These are phyloP conservation scores for Neogale vison DNA, from an alignment of 2,113 vertebrate genomes.

Conservation along the genomic window DNA sequence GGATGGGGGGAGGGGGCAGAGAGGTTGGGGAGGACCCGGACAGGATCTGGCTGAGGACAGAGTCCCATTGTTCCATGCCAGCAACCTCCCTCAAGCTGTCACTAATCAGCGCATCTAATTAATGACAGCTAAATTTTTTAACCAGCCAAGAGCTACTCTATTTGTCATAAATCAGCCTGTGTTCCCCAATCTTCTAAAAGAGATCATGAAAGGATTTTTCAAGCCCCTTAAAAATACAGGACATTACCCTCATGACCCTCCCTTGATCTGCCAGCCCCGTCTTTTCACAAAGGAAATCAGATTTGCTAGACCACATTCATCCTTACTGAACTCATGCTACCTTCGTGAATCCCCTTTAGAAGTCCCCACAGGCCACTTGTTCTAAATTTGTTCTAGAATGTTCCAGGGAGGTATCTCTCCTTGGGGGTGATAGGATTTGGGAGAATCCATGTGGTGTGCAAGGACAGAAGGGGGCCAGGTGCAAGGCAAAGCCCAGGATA, in stretches of 20 bases:
- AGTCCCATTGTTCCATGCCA: constrained; percentile 18
- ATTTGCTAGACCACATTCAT: not conserved
- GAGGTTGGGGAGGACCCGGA: no score
- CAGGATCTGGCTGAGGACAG: not conserved
- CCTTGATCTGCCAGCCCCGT: not conserved
- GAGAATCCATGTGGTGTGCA: not conserved
- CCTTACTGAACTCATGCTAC: not conserved
- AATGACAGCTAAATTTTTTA: constrained; percentile 29
- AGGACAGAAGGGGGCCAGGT: not conserved
- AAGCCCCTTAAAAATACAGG: not conserved
- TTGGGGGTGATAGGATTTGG: not conserved
- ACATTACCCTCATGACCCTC: not conserved
- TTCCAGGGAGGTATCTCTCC: not conserved
- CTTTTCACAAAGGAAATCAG: constrained; percentile 13
- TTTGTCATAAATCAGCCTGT: not conserved
- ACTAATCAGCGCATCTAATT: constrained; percentile 14
- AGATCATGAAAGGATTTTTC: constrained; percentile 15
- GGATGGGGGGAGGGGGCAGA: rapidly evolving
- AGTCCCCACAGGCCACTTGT: not conserved
- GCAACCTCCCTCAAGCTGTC: not conserved
- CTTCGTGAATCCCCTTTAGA: not conserved
- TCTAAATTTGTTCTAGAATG: constrained; percentile 25
- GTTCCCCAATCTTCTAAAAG: constrained; percentile 9
- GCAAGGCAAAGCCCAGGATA: not conserved
- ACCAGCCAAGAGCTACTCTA: not conserved